phyloP scores from a whole-genome alignment of 2,888 invertebrate genomes.

The Priocnemis perturbator region DNA sequence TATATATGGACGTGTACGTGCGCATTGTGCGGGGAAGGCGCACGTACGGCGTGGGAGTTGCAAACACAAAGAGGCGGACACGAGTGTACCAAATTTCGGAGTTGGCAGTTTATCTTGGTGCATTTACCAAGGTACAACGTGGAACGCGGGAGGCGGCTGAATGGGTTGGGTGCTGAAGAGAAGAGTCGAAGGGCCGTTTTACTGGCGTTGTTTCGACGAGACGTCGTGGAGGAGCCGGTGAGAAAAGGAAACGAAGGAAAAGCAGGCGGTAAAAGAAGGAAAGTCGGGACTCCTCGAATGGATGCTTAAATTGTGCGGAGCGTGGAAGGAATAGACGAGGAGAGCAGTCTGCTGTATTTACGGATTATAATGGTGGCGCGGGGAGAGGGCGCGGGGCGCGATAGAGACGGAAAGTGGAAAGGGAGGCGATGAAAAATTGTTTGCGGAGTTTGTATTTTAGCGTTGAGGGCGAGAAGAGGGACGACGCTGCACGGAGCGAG shows the following conservation, averaged over 20 bases:
- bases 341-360: slow-evolving; percentile 30
- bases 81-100: slow-evolving; percentile 54
- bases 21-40: neutral
- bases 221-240: slow-evolving; percentile 13
- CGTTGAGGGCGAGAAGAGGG: neutral
- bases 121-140: slow-evolving; percentile 45
- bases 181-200: slow-evolving; percentile 37
- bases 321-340: slow-evolving; percentile 12
- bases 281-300: slow-evolving; percentile 31
- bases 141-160: slow-evolving; percentile 20
- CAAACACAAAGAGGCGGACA: slow-evolving; percentile 44
- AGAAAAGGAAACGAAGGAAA: slow-evolving; percentile 25
- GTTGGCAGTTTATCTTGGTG: slow-evolving; percentile 59
- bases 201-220: slow-evolving; percentile 38
- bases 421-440: slow-evolving; percentile 1
- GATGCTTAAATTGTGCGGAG: slow-evolving; percentile 31
- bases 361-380: neutral
- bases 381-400: slow-evolving; percentile 14
- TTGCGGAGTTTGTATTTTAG: slow-evolving; percentile 6
- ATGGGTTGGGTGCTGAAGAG: slow-evolving; percentile 10
- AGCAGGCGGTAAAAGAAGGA: slow-evolving; percentile 11
- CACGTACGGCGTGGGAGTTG: slow-evolving; percentile 8
- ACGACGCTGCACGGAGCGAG: no score
- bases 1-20: neutral
- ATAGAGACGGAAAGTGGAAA: slow-evolving; percentile 15